phyloP scores from a whole-genome alignment of 2,113 vertebrate genomes.

The Myiozetetes cayanensis region DNA sequence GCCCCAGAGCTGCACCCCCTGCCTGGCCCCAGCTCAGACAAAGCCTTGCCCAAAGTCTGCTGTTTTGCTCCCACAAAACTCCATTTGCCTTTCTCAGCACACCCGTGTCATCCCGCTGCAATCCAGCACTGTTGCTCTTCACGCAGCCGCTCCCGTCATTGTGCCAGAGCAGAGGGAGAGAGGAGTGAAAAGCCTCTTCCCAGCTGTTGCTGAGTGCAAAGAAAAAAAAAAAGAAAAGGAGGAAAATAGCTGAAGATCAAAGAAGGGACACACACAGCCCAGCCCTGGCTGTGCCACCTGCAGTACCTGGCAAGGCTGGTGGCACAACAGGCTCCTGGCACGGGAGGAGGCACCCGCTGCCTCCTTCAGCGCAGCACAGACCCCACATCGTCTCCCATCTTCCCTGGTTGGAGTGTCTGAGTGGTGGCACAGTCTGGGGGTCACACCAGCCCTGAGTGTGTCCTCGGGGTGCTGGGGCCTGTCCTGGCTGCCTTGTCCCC shows the following conservation, averaged over 20 bases:
- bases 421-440: rapidly evolving
- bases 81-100: not conserved
- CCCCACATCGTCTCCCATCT: not conserved
- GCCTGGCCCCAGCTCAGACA: not conserved
- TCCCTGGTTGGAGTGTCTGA: not conserved
- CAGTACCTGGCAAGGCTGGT: not conserved
- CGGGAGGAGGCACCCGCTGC: not conserved
- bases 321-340: not conserved
- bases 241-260: not conserved
- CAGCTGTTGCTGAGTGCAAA: not conserved
- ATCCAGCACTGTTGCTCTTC: not conserved
- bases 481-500: not conserved
- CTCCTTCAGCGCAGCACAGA: not conserved
- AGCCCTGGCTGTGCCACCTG: not conserved
- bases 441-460: not conserved
- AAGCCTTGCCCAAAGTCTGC: not conserved
- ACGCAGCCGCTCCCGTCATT: not conserved
- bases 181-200: not conserved
- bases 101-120: not conserved
- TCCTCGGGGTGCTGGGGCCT: not conserved
- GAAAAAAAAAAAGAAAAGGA: not conserved
- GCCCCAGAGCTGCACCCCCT: not conserved
- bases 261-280: rapidly evolving
- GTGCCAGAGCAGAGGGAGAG: not conserved
- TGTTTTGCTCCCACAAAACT: rapidly evolving